Evolutionary conservation across 2,797 vertebrate genomes (phyloP).

Genomic region (Alosa sapidissima): DNA sequence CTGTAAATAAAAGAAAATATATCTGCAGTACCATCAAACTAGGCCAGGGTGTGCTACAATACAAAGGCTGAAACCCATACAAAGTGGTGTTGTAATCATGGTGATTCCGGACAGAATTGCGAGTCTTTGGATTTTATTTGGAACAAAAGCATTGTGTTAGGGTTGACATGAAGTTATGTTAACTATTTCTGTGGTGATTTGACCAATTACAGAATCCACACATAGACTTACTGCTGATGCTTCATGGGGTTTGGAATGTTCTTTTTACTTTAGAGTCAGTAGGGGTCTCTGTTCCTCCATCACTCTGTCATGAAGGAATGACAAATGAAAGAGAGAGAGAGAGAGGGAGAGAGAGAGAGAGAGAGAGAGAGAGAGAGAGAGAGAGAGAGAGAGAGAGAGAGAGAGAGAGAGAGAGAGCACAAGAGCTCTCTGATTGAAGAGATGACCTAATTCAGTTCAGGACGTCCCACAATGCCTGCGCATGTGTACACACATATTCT

Average conservation of each 20-base stretch:
- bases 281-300: slow-evolving; percentile 76
- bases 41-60: slow-evolving; percentile 39
- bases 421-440: slow-evolving; percentile 73
- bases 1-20: neutral
- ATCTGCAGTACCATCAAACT: neutral
- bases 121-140: slow-evolving; percentile 7
- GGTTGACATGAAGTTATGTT: neutral
- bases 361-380: slow-evolving; percentile 31
- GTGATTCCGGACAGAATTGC: neutral
- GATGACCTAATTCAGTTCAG: slow-evolving; percentile 78
- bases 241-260: neutral
- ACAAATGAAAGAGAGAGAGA: slow-evolving; percentile 47
- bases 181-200: neutral
- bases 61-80: neutral
- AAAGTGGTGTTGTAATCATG: neutral
- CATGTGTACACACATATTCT: slow-evolving; percentile 41
- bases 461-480: slow-evolving; percentile 73
- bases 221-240: neutral
- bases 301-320: slow-evolving; percentile 50
- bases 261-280: slow-evolving; percentile 51
- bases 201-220: neutral
- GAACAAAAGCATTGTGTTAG: slow-evolving; percentile 18
- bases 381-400: slow-evolving; percentile 36
- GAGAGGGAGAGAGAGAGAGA: slow-evolving; percentile 28
- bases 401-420: slow-evolving; percentile 38